A percentile compares a stretch with the other conserved stretches of the same genome.
These are phyloP conservation scores for Zaprionus africanus DNA, from an alignment of 1,140 invertebrate species.

Conservation along the genomic window DNA sequence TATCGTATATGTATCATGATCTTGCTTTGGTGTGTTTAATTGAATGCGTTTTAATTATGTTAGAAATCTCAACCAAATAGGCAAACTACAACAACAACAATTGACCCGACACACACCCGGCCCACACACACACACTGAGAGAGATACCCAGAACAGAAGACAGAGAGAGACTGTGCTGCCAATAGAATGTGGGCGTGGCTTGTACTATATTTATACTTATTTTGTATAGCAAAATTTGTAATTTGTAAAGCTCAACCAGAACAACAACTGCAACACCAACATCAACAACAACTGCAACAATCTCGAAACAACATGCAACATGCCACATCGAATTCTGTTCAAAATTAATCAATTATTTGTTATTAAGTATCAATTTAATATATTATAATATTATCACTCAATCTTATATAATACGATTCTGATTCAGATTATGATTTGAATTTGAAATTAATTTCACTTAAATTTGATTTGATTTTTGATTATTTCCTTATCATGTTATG, in stretches of 20 bases:
- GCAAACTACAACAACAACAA: conserved; percentile 38
- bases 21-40: conserved; percentile 82
- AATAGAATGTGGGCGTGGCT: conserved; percentile 51
- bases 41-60: conserved; percentile 81
- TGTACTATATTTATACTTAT: conserved; percentile 57
- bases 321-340: conserved; percentile 46
- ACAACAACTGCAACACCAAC: neutral
- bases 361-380: conserved; percentile 43
- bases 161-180: conserved; percentile 29
- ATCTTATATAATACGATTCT: conserved; percentile 40
- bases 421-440: conserved; percentile 39
- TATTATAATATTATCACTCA: conserved; percentile 27
- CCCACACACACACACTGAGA: neutral
- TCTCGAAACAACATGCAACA: conserved; percentile 9
- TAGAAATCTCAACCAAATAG: conserved; percentile 73
- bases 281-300: conserved; percentile 23
- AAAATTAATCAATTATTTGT: conserved; percentile 31
- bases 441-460: conserved; percentile 48
- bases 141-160: too few species aligned
- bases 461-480: conserved; percentile 36
- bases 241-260: conserved; percentile 49
- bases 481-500: conserved; percentile 49
- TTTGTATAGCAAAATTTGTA: conserved; percentile 72
- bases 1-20: conserved; percentile 26
- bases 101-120: conserved; percentile 9